A percentile compares a stretch with the other conserved stretches of the same genome.
Evolutionary conservation across 2,113 vertebrate genomes (phyloP).

Genomic region (Thunnus maccoyii): DNA sequence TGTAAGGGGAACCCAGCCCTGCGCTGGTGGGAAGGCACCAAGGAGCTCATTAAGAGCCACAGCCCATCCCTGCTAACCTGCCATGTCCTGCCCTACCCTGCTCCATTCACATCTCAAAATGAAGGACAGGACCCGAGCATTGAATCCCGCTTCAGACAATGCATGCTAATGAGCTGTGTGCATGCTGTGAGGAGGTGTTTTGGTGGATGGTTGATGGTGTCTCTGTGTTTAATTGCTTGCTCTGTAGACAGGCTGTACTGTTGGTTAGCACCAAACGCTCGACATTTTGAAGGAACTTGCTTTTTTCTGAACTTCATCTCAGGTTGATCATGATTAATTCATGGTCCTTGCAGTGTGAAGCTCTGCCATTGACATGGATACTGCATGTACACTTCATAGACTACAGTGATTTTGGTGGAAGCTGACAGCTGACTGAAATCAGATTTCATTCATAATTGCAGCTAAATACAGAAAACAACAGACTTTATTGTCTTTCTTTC

Average conservation of each 20-base stretch:
- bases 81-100: constrained; percentile 48
- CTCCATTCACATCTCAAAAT: constrained; percentile 56
- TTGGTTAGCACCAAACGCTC: constrained; percentile 8
- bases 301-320: constrained; percentile 1
- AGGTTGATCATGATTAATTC: constrained; percentile 28
- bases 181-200: constrained; percentile 18
- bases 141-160: constrained; percentile 33
- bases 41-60: constrained; percentile 80
- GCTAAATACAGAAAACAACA: constrained; percentile 1
- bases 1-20: constrained; percentile 21
- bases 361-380: constrained; percentile 28
- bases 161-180: constrained; percentile 66
- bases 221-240: constrained; percentile 28
- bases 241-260: constrained; percentile 4
- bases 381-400: background rate
- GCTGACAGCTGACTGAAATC: constrained; percentile 18
- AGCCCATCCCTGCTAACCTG: constrained; percentile 60
- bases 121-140: constrained; percentile 64
- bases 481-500: background rate
- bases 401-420: background rate
- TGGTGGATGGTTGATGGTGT: background rate
- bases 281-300: constrained; percentile 20
- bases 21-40: constrained; percentile 55
- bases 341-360: background rate
- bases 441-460: constrained; percentile 21